Evolutionary conservation across 2,888 invertebrate genomes (phyloP).

Genomic region (Serrognathus titanus): DNA sequence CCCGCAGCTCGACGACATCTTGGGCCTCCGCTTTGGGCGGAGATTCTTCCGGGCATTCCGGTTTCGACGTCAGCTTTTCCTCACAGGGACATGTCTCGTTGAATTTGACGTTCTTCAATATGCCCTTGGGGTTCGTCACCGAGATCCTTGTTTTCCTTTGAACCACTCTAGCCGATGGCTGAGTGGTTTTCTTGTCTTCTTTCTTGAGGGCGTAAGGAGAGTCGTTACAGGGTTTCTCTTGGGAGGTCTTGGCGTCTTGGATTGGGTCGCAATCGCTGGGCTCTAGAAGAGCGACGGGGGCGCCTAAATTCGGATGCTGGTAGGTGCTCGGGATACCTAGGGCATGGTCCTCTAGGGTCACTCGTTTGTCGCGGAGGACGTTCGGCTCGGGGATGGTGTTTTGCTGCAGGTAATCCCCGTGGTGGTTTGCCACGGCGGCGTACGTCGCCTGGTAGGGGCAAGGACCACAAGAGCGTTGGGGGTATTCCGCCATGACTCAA

Average conservation of each 20-base stretch:
- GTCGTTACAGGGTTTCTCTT: constrained; percentile 18
- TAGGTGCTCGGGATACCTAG: constrained; percentile 30
- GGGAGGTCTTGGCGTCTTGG: neutral
- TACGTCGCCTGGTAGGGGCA: constrained; percentile 37
- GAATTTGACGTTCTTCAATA: constrained; percentile 18
- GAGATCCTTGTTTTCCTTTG: neutral
- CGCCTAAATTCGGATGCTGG: constrained; percentile 31
- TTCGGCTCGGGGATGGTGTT: constrained; percentile 35
- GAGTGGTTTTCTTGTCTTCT: neutral
- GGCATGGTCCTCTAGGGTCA: constrained; percentile 27
- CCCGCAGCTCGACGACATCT: constrained; percentile 10
- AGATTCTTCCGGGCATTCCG: constrained; percentile 5
- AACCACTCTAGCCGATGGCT: neutral
- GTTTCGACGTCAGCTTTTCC: constrained; percentile 9
- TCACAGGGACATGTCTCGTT: constrained; percentile 20
- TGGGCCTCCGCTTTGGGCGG: constrained; percentile 19
- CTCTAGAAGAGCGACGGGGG: constrained; percentile 25
- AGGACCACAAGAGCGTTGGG: constrained; percentile 34
- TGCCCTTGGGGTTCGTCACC: constrained; percentile 14
- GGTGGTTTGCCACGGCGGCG: constrained; percentile 26
- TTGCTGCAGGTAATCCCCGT: constrained; percentile 29
- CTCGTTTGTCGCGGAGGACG: constrained; percentile 22
- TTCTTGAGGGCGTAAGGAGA: constrained; percentile 22
- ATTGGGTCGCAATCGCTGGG: constrained; percentile 6
- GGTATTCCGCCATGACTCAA: constrained; percentile 38